Evolutionary conservation across 92 coral and sea anemone genomes (phyloP).

Genomic region (Diadumene lineata): DNA sequence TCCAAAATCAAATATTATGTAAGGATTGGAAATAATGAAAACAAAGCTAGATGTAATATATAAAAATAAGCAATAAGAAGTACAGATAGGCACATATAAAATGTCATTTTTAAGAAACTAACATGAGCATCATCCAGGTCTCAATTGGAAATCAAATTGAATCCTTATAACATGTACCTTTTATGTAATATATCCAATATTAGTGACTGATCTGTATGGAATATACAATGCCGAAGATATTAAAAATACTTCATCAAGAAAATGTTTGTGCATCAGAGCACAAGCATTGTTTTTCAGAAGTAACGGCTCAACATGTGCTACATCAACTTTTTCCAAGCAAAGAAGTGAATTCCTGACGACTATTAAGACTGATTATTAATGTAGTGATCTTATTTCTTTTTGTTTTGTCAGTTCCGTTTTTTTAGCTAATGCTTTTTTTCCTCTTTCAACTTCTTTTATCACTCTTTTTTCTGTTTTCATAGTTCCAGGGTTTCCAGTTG

Average conservation of each 20-base stretch:
- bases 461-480: constrained; percentile 33
- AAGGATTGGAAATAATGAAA: too few species aligned
- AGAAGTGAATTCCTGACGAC: constrained; percentile 42
- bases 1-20: too few species aligned
- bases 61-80: too few species aligned
- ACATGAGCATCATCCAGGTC: too few species aligned
- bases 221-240: too few species aligned
- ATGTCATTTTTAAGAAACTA: too few species aligned
- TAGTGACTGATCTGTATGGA: too few species aligned
- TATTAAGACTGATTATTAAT: constrained; percentile 38
- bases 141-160: too few species aligned
- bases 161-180: too few species aligned
- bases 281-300: constrained; percentile 31
- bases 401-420: constrained; percentile 2
- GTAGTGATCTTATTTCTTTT: constrained; percentile 36
- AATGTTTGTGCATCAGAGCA: constrained; percentile 10
- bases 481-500: constrained; percentile 53
- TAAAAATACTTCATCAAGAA: constrained; percentile 40
- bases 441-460: constrained; percentile 23
- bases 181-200: too few species aligned
- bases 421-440: not conserved
- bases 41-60: too few species aligned
- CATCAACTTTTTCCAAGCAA: constrained; percentile 21
- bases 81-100: too few species aligned
- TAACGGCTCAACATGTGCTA: constrained; percentile 40